A percentile compares a stretch with the other conserved stretches of the same genome.
Conservation (phyloP, 2,888 invertebrate genomes). For the Pachymerium ferrugineum region DNA sequence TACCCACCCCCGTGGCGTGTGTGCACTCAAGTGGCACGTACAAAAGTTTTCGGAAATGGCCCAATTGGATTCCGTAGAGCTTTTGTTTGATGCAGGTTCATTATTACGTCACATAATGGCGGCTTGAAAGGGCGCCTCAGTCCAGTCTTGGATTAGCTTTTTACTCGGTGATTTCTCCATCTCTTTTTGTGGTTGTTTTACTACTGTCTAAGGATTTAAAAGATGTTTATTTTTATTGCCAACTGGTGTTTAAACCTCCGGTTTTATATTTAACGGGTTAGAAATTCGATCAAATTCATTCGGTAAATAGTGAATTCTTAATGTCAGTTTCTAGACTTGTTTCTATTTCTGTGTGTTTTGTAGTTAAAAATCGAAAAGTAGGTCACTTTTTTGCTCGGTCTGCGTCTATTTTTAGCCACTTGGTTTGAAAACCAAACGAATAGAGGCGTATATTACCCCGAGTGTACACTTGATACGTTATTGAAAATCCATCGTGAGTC, state of each 20-base stretch:
- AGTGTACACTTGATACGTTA: not conserved
- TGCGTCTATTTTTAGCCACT: not conserved
- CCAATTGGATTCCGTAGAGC: not conserved
- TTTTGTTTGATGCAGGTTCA: not conserved
- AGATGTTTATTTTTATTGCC: too few relatives aligned
- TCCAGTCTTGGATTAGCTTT: too few relatives aligned
- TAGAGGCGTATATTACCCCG: not conserved
- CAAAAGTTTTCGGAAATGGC: not conserved
- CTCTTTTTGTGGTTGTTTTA: too few relatives aligned
- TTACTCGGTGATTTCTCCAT: too few relatives aligned
- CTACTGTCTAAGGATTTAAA: too few relatives aligned
- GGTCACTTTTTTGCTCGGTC: not conserved
- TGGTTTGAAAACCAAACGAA: too few relatives aligned
- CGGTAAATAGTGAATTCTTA: not conserved
- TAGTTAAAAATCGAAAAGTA: not conserved
- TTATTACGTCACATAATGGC: not conserved
- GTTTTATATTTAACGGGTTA: too few relatives aligned
- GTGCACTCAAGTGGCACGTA: not conserved
- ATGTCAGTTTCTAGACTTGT: not conserved
- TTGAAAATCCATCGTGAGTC: not conserved
- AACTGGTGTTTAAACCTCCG: too few relatives aligned
- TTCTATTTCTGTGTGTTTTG: not conserved
- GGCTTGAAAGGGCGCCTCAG: not conserved
- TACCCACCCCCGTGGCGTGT: not conserved
- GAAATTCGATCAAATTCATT: too few relatives aligned